Percentiles rank a stretch among this genome's conserved stretches.
phyloP scores from a whole-genome alignment of 1,140 invertebrate species.

The Hypothenemus hampei region DNA sequence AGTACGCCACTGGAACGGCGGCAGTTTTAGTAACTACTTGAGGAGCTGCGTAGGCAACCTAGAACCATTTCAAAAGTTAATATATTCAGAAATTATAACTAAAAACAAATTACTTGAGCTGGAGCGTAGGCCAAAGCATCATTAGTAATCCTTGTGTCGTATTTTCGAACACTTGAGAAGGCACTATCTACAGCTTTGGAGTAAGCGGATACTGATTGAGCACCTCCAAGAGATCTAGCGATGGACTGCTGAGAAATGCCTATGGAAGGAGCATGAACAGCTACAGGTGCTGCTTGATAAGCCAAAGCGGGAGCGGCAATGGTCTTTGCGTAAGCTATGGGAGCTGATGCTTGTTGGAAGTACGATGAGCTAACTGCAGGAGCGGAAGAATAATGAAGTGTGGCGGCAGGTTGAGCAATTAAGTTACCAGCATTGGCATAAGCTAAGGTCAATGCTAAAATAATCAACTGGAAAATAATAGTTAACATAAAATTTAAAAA shows the following conservation, averaged over 20 bases:
- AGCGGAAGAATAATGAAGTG: constrained; percentile 36
- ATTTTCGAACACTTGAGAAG: constrained; percentile 59
- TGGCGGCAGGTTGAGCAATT: constrained; percentile 33
- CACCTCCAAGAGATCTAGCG: constrained; percentile 53
- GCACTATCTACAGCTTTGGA: constrained; percentile 58
- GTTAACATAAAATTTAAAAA: neutral
- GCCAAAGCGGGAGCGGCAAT: constrained; percentile 2
- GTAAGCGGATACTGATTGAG: constrained; percentile 53
- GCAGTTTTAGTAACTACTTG: constrained; percentile 15
- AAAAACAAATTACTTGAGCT: constrained; percentile 3
- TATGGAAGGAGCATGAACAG: constrained; percentile 47
- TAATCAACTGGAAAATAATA: constrained; percentile 32
- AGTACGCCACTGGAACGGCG: constrained; percentile 31
- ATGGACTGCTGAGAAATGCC: constrained; percentile 54
- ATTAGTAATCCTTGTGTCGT: constrained; percentile 56
- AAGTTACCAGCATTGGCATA: constrained; percentile 49
- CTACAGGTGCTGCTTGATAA: constrained; percentile 39
- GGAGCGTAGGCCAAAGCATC: constrained; percentile 45
- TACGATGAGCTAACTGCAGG: constrained; percentile 29
- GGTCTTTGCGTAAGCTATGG: constrained; percentile 24
- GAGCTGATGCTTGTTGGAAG: constrained; percentile 29
- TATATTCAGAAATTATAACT: too few relatives aligned
- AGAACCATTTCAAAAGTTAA: too few relatives aligned
- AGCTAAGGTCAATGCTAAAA: constrained; percentile 41
- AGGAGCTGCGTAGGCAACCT: constrained; percentile 3